Percentiles rank a stretch among this genome's conserved stretches.
Conservation (phyloP, 2,888 invertebrate species). For the Dysmachus trigonus region DNA sequence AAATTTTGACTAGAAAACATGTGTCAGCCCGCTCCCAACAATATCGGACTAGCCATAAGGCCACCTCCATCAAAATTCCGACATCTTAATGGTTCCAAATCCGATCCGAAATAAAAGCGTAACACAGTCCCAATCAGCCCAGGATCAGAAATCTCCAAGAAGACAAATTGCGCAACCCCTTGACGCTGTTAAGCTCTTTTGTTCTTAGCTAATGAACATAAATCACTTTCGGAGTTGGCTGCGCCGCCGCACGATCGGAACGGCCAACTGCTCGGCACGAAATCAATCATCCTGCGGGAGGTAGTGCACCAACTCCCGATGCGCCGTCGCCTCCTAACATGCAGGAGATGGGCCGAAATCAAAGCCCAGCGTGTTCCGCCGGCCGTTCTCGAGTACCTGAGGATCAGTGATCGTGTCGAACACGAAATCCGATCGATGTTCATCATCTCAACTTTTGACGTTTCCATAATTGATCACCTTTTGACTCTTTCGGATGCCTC, state of each 20-base stretch:
- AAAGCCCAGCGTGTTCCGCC: background rate
- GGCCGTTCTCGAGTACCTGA: background rate
- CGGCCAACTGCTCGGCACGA: background rate
- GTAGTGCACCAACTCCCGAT: background rate
- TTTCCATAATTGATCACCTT: slow-evolving; percentile 49
- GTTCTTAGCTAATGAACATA: slow-evolving; percentile 27
- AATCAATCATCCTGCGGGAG: slow-evolving; percentile 21
- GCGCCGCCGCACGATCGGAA: background rate
- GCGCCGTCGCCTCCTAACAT: background rate
- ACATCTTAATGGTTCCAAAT: background rate
- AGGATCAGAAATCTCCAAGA: background rate
- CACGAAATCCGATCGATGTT: slow-evolving; percentile 43
- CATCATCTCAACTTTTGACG: slow-evolving; percentile 48
- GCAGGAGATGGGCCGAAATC: background rate
- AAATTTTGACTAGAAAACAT: background rate
- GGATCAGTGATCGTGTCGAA: slow-evolving; percentile 28
- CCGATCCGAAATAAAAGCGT: background rate
- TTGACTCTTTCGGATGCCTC: slow-evolving; percentile 43
- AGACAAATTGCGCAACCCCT: background rate
- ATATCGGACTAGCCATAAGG: background rate
- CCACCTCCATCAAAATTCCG: background rate
- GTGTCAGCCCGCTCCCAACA: background rate
- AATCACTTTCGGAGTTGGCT: background rate
- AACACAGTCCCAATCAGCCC: background rate
- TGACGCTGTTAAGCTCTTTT: slow-evolving; percentile 3